Evolutionary conservation across 2,888 invertebrate species (phyloP).

Genomic region (Acleris cristana): DNA sequence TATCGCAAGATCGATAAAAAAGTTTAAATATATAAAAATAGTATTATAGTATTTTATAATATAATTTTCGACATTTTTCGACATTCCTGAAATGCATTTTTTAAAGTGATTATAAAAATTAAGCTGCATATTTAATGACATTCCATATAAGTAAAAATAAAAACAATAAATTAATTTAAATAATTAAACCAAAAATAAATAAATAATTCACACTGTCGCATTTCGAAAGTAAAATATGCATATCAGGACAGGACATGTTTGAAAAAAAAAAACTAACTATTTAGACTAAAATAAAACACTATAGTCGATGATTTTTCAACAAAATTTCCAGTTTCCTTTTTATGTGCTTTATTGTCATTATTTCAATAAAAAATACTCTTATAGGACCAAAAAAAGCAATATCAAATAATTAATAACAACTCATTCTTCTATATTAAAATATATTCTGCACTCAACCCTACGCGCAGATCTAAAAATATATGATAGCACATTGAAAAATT

Average conservation of each 20-base stretch:
- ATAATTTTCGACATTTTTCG: constrained; percentile 8
- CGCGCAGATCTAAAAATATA: too few relatives aligned
- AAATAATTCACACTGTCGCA: too few relatives aligned
- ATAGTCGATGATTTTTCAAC: not conserved
- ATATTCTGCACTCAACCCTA: not conserved
- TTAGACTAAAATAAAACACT: too few relatives aligned
- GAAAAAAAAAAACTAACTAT: too few relatives aligned
- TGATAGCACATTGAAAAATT: too few relatives aligned
- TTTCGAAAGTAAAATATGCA: too few relatives aligned
- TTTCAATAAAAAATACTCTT: not conserved
- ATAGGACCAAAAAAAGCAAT: constrained; percentile 34
- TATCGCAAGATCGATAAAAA: constrained; percentile 1
- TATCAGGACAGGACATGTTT: too few relatives aligned
- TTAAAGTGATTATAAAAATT: not conserved
- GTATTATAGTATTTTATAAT: constrained; percentile 6
- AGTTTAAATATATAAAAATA: not conserved
- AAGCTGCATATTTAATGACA: constrained; percentile 3
- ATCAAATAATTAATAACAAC: not conserved
- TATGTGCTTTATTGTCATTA: not conserved
- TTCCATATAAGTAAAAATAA: constrained; percentile 12
- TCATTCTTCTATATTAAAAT: constrained; percentile 1
- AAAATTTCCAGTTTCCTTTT: not conserved
- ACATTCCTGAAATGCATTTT: constrained; percentile 30
- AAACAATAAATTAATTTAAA: too few relatives aligned
- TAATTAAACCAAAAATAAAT: too few relatives aligned